Percentiles rank a stretch among this genome's conserved stretches.
Conservation (phyloP, 2,888 invertebrate genomes). For the Mantis religiosa region DNA sequence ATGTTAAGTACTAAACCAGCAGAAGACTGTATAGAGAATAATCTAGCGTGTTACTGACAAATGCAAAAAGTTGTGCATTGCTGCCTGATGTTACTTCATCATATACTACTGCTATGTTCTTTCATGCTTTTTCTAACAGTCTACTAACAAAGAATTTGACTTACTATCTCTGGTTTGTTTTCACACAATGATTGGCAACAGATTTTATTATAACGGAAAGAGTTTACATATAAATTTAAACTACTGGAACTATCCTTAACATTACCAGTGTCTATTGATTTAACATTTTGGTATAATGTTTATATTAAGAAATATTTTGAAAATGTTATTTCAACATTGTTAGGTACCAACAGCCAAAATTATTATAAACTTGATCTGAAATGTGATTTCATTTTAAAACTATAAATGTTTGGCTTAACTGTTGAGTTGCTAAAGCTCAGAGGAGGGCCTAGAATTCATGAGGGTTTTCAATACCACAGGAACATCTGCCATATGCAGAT, state of each 20-base stretch:
- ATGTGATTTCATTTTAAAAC: neutral
- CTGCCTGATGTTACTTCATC: neutral
- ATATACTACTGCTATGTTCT: neutral
- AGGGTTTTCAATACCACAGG: conserved; percentile 41
- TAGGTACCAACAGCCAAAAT: neutral
- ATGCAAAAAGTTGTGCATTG: neutral
- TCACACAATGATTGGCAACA: neutral
- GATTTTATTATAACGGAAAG: neutral
- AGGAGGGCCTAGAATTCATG: neutral
- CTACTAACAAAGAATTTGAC: neutral
- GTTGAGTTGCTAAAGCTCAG: neutral
- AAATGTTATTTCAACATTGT: neutral
- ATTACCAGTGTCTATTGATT: neutral
- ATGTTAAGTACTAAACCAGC: neutral
- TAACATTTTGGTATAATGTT: neutral
- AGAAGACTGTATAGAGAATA: neutral
- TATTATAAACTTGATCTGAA: neutral
- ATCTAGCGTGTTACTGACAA: neutral
- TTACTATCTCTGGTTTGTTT: neutral
- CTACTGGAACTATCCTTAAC: too few species aligned
- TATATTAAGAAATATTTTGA: neutral
- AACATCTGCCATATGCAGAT: conserved; percentile 94
- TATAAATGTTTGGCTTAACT: neutral
- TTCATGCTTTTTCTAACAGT: neutral
- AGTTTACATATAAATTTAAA: neutral